Conservation (phyloP, 2,888 invertebrate genomes). For the Frankliniella intonsa region DNA sequence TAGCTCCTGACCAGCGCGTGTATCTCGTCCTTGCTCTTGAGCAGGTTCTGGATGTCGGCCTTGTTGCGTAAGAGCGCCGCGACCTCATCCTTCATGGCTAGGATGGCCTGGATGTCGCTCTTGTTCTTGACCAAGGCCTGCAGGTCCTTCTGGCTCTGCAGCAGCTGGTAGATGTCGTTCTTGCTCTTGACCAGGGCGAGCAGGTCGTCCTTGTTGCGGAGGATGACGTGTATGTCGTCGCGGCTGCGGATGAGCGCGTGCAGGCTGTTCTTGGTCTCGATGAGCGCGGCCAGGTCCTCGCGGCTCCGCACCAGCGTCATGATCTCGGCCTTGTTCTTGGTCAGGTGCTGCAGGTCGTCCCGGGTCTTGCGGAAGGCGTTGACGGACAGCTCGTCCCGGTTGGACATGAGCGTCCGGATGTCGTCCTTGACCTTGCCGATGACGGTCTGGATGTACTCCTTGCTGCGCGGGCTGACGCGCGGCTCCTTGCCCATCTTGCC, state of each 20-base stretch:
- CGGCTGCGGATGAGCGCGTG: constrained; percentile 25
- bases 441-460: constrained; percentile 13
- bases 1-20: background rate
- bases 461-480: background rate
- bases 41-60: constrained; percentile 17
- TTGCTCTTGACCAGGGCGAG: constrained; percentile 16
- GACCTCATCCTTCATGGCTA: constrained; percentile 2
- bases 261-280: constrained; percentile 15
- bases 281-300: background rate
- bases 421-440: constrained; percentile 24
- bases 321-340: constrained; percentile 10
- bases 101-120: background rate
- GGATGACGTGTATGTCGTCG: background rate
- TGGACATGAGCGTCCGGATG: background rate
- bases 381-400: constrained; percentile 20
- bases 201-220: constrained; percentile 14
- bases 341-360: constrained; percentile 9
- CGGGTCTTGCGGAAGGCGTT: background rate
- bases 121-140: background rate
- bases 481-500: background rate
- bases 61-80: background rate
- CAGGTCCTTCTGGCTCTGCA: constrained; percentile 12
- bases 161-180: constrained; percentile 22
- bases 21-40: constrained; percentile 23
- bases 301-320: constrained; percentile 17